Base-by-base conservation (phyloP, 2,888 invertebrate species). In the Busseola fusca region DNA sequence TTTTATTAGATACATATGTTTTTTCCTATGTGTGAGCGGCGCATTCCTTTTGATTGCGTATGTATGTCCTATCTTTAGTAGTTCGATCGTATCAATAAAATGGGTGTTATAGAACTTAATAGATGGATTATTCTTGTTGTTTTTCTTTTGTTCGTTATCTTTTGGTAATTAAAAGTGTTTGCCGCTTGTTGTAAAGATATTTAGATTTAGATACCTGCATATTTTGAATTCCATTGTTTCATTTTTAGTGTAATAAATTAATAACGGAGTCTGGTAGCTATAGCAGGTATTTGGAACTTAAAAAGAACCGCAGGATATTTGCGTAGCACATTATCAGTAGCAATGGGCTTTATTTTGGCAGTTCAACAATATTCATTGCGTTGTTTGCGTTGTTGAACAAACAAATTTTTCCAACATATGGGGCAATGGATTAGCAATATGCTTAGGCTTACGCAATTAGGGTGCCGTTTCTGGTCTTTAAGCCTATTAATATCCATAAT, bases 1-100 rank as follows among this genome's bases (percentile, higher is more conserved):
- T 94, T 92, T 94, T 94, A 93, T 95, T 94, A 86, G 88, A 87
- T 91, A 93, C 93, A 93, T 90, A 86, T 91, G 90, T 92, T 92
- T 91, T 91, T 93, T 90, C 72, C 86, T 91, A 87, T 90, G 87
- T 90, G 86, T 66, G 85, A 86, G 91, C 90, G 91, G 91, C 91
- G 87, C 93, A 94, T 93, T 93, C 93, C 92, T 90, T 90, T 91
- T 93, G 93, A 94, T 94, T 93, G 87, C 87, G 77, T 72, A 79
- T 80, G 78, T 84, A 83, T 84, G 80, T 79, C 84, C 72, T 83
- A 83, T 82, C 83, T 81, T 77, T 79, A 78, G 76, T 78, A 77
- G 87, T 88, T 87, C 79, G 92, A 93, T 93, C 90, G 90, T 92
- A 93, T 93, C 84, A 91, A 93, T 93, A 93, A 93, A 91, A 92